Evolutionary conservation across 2,113 vertebrate genomes (phyloP).

Genomic region (Chionis minor): DNA sequence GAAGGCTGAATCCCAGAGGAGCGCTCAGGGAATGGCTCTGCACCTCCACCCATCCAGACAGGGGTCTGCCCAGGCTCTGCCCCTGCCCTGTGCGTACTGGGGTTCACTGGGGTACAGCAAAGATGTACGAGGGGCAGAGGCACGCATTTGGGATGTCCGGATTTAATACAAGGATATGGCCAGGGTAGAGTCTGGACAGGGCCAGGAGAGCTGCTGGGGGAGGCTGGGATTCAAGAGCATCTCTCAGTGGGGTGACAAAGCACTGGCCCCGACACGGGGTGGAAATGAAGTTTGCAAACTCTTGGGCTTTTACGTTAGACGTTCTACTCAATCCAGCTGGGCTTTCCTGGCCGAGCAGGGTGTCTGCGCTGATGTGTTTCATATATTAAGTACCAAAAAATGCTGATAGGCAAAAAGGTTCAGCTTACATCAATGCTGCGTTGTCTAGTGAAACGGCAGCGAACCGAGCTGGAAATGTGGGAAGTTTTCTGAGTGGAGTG

Average conservation of each 20-base stretch:
- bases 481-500: background rate
- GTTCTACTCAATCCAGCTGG: background rate
- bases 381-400: background rate
- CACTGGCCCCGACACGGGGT: background rate
- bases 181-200: background rate
- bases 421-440: background rate
- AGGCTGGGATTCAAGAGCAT: background rate
- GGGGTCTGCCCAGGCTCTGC: background rate
- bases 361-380: background rate
- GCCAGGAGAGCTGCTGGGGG: background rate
- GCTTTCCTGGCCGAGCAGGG: background rate
- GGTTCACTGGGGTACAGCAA: background rate
- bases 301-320: background rate
- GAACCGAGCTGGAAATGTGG: background rate
- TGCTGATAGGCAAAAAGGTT: background rate
- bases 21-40: background rate
- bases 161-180: background rate
- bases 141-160: accelerated
- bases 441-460: background rate
- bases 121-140: background rate
- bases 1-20: background rate
- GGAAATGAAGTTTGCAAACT: background rate
- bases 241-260: background rate
- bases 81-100: background rate
- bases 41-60: background rate